A percentile compares a stretch with the other conserved stretches of the same genome.
Evolutionary conservation across 2,797 vertebrate species (phyloP).

Genomic region (Megaceryle alcyon): DNA sequence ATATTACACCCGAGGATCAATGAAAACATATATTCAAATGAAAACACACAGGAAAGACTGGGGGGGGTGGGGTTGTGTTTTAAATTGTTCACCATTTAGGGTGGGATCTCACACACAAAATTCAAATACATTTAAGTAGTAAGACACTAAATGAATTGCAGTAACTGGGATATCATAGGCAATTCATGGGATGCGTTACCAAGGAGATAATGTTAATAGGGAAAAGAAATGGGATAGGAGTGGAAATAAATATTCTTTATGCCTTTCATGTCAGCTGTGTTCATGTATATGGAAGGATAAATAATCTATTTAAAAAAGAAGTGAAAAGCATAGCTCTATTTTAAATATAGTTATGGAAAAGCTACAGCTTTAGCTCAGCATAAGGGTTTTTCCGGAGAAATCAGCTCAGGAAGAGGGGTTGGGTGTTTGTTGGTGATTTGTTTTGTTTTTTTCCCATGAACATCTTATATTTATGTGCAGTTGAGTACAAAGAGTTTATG

Average conservation of each 20-base stretch:
- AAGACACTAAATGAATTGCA: constrained; percentile 1
- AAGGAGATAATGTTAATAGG: constrained; percentile 59
- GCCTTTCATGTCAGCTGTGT: constrained; percentile 36
- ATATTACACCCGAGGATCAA: neutral
- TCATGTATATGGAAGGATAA: constrained; percentile 46
- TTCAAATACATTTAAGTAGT: neutral
- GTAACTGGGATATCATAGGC: neutral
- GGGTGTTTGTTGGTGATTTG: no score
- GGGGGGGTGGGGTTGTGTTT: neutral
- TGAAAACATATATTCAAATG: neutral
- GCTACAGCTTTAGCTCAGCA: neutral
- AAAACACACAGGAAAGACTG: neutral
- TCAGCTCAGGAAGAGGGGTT: neutral
- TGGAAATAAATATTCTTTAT: constrained; percentile 42
- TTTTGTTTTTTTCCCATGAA: neutral
- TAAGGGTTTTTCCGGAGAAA: neutral
- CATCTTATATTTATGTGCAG: neutral
- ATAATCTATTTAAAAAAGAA: constrained; percentile 3
- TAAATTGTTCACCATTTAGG: neutral
- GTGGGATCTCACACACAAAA: neutral
- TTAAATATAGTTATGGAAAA: constrained; percentile 27
- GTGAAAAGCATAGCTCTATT: neutral
- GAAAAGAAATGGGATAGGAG: constrained; percentile 53
- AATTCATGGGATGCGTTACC: constrained; percentile 53
- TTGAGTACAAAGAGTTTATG: neutral